Conservation (phyloP, 2,113 vertebrate species). For the Bubo bubo region DNA sequence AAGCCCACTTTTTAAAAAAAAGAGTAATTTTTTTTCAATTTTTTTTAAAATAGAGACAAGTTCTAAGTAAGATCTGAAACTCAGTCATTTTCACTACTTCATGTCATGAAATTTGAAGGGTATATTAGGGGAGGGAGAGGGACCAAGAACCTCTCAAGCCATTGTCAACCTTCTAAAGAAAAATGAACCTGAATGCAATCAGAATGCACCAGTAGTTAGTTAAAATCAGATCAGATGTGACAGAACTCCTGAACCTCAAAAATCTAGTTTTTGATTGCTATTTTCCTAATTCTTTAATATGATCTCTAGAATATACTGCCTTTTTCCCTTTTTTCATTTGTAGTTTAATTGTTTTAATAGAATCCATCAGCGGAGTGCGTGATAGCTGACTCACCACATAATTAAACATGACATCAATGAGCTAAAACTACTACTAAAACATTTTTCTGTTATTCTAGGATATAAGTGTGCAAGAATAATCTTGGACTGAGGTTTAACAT, state of each 20-base stretch:
- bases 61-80: not conserved
- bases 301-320: not conserved
- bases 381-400: not conserved
- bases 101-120: not conserved
- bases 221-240: not conserved
- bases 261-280: not conserved
- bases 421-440: not conserved
- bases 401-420: not conserved
- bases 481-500: not conserved
- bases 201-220: not conserved
- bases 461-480: not conserved
- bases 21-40: no score
- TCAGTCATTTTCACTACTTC: not conserved
- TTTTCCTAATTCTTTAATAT: not conserved
- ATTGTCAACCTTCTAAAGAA: not conserved
- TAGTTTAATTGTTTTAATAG: not conserved
- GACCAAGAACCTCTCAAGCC: not conserved
- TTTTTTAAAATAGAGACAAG: not conserved
- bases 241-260: not conserved
- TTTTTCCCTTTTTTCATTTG: not conserved
- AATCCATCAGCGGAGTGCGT: not conserved
- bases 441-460: not conserved
- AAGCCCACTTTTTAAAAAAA: not conserved
- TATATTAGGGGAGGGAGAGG: not conserved
- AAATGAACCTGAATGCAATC: not conserved